These are phyloP conservation scores for Epizoanthus rinbou DNA, from an alignment of 92 coral and sea anemone species.

Conservation along the genomic window DNA sequence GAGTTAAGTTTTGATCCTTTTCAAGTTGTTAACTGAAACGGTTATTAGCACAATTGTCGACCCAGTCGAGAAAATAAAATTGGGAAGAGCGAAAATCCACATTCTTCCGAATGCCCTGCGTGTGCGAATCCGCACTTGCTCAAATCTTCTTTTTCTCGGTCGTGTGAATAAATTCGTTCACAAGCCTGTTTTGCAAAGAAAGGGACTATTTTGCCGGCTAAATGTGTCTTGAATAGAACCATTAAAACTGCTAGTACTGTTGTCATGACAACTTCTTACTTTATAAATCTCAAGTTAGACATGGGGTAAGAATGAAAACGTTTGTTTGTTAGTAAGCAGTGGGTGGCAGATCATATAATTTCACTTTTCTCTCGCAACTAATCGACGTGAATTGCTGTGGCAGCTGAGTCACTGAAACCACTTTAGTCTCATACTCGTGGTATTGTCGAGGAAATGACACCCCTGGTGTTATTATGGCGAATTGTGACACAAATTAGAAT, in stretches of 20 bases:
- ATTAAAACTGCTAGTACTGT: background rate
- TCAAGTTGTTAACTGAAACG: too few species aligned
- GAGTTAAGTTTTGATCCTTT: too few species aligned
- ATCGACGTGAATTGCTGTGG: background rate
- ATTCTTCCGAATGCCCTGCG: too few species aligned
- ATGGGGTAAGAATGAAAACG: background rate
- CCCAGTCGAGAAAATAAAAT: too few species aligned
- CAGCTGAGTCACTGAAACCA: background rate
- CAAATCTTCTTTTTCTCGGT: too few species aligned
- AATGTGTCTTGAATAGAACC: too few species aligned
- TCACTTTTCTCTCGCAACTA: background rate
- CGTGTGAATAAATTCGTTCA: too few species aligned
- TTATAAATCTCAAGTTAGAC: background rate
- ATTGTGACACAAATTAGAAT: background rate
- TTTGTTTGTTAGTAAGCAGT: background rate
- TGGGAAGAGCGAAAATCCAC: too few species aligned
- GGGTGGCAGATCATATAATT: background rate
- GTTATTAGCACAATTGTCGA: too few species aligned
- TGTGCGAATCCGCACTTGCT: too few species aligned
- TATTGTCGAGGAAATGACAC: background rate
- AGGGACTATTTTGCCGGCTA: too few species aligned
- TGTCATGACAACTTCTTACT: background rate
- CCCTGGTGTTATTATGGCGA: background rate
- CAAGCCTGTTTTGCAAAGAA: too few species aligned
- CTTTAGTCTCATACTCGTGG: background rate